Base-by-base conservation (phyloP, 2,113 vertebrate genomes). In the Oryzias curvinotus region DNA sequence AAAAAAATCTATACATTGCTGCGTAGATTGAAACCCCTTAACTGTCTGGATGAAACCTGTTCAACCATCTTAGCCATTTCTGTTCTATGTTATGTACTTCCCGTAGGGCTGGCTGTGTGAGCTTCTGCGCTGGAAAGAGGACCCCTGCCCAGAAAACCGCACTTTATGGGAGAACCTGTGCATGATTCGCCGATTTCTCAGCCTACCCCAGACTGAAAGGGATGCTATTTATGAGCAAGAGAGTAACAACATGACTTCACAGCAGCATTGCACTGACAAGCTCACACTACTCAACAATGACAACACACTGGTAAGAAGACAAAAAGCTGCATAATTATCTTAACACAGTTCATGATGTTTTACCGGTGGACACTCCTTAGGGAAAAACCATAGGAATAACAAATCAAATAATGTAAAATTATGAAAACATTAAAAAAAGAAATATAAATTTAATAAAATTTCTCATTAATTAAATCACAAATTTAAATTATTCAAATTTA, bases 211-310 rank as follows among this genome's bases (percentile, higher is more conserved):
- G 91, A 89, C 90, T 3, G 96, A 98, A 78, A 91, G 96, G 0
- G 96, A 98, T 63, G 91, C 94, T 79, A 95, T 97, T 83, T 98
- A 98, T 10, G 96, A 98, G 64, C 95, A 96, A 89, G 96, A 98
- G 91, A 96, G 96, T 91, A 94, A 91, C 68, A 76, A 21, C 71
- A 88, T 91, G 6, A 46, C 62, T 1, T 92, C 92, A 68, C 95
- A 95, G 92, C 87, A 87, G 61, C 93, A 95, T 89, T 93, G 94
- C 86, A 84, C 91, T 25, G 96, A 98, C 87, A 91, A 95, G 75
- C 93, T 95, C 18, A 89, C 92, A 17, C 91, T 95, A 88, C 91
- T 96, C 82, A 90, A 91, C 73, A 91, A 91, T 43, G 95, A 97
- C 71, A 95, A 93, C 79, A 88, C 95, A 82, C 93, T 96, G 95